phyloP scores from a whole-genome alignment of 2,888 invertebrate species.

The Thecocarcelia acutangulata region DNA sequence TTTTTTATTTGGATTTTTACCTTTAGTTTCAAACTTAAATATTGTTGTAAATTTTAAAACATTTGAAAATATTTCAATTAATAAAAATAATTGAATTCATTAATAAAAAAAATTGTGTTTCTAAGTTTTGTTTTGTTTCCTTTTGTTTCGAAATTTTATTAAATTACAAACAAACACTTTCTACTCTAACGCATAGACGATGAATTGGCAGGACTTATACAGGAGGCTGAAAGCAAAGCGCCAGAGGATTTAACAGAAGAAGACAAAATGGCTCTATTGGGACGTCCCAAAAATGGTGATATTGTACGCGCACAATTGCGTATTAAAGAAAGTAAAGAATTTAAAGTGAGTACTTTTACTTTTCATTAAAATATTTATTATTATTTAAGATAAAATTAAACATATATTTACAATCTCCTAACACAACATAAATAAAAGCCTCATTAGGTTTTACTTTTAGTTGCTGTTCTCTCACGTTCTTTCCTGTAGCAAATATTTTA shows the following conservation, averaged over 20 bases:
- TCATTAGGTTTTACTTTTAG: too few species aligned
- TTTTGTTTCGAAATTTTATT: conserved; percentile 45
- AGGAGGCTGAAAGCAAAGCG: conserved; percentile 85
- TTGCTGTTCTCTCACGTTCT: too few species aligned
- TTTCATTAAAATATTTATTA: too few species aligned
- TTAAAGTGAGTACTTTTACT: conserved; percentile 88
- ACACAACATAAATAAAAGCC: too few species aligned
- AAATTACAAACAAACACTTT: conserved; percentile 42
- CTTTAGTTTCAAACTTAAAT: conserved; percentile 25
- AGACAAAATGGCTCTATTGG: conserved; percentile 93
- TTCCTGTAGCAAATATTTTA: too few species aligned
- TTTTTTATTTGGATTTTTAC: background rate
- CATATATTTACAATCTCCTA: too few species aligned
- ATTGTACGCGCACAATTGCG: conserved; percentile 92
- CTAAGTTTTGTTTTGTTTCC: conserved; percentile 42
- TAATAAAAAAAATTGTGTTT: background rate
- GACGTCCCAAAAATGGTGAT: conserved; percentile 95
- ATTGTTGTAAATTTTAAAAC: conserved; percentile 19
- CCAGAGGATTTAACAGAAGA: conserved; percentile 88
- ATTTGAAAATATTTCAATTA: conserved; percentile 1
- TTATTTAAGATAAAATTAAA: too few species aligned
- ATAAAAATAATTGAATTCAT: conserved; percentile 15
- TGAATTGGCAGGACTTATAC: conserved; percentile 85
- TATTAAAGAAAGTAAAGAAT: conserved; percentile 98
- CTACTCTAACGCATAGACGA: conserved; percentile 77